Conservation (phyloP, 2,797 vertebrate genomes). For the Coluber constrictor region DNA sequence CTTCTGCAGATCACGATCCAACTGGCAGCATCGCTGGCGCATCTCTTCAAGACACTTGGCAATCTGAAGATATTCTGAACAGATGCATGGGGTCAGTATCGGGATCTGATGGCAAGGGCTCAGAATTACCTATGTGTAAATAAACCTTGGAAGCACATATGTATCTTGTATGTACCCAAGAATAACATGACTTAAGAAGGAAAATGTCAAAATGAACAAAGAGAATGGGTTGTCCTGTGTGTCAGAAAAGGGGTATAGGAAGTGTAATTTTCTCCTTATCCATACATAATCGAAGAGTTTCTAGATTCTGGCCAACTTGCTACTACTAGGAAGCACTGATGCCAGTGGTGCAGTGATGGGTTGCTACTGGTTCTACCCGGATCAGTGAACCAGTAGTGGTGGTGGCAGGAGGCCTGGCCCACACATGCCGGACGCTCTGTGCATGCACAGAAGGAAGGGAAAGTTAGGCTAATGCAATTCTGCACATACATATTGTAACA, state of each 20-base stretch:
- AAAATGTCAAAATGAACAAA: neutral
- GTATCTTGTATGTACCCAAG: neutral
- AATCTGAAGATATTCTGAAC: slow-evolving; percentile 64
- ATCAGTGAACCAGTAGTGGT: too few species aligned
- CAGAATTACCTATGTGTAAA: neutral
- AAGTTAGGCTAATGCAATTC: neutral
- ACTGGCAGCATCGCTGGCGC: slow-evolving; percentile 62
- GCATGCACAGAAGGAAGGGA: neutral
- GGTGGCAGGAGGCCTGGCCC: too few species aligned
- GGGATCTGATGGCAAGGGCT: neutral
- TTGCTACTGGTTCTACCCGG: too few species aligned
- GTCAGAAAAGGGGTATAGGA: neutral
- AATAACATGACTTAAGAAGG: neutral
- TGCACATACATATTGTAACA: neutral
- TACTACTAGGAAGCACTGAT: neutral
- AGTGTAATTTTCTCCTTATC: neutral
- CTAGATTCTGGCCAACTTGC: neutral
- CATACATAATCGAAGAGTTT: neutral
- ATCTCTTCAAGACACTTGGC: slow-evolving; percentile 66
- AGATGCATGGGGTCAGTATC: neutral
- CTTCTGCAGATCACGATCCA: slow-evolving; percentile 69
- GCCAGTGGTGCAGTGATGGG: neutral
- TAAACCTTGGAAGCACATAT: neutral
- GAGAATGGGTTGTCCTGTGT: neutral
- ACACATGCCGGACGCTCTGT: too few species aligned